Percentiles rank a stretch among this genome's conserved stretches.
Conservation (phyloP, 2,797 vertebrate genomes). For the Oreochromis mossambicus region DNA sequence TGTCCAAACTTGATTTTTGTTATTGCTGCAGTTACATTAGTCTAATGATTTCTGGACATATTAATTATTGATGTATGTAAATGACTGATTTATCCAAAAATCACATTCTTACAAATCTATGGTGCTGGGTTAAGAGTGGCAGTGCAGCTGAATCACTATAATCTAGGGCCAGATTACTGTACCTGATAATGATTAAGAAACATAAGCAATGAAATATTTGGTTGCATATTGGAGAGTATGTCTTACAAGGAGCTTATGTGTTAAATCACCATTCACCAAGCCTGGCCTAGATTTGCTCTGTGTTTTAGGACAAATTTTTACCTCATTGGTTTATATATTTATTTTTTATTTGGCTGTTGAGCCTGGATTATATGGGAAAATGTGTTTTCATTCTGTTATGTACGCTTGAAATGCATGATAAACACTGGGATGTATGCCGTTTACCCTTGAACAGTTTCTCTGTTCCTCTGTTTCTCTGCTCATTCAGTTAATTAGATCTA, state of each 20-base stretch:
- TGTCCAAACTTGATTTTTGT: not conserved
- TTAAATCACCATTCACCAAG: conserved; percentile 49
- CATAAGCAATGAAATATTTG: conserved; percentile 52
- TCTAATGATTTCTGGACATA: not conserved
- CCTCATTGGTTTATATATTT: conserved; percentile 7
- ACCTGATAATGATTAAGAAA: conserved; percentile 55
- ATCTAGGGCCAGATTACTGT: conserved; percentile 54
- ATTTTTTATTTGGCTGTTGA: conserved; percentile 1
- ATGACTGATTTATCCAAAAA: conserved; percentile 46
- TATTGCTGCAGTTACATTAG: not conserved
- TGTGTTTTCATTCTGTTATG: conserved; percentile 7
- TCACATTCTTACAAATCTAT: conserved; percentile 21
- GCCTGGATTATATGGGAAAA: conserved; percentile 20
- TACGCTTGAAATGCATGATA: not conserved
- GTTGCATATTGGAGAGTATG: conserved; percentile 57
- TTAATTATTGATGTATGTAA: conserved; percentile 27
- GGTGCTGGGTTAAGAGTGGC: not conserved
- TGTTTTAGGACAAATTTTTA: conserved; percentile 1
- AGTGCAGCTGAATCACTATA: not conserved
- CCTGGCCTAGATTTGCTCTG: conserved; percentile 58
- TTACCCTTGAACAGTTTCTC: not conserved
- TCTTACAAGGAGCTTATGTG: conserved; percentile 63
- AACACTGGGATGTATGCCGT: not conserved
- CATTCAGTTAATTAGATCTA: not conserved
- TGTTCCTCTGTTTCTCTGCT: not conserved